A percentile compares a stretch with the other conserved stretches of the same genome.
phyloP scores from a whole-genome alignment of 2,797 vertebrate genomes.

The Schizothorax lantsangensis region DNA sequence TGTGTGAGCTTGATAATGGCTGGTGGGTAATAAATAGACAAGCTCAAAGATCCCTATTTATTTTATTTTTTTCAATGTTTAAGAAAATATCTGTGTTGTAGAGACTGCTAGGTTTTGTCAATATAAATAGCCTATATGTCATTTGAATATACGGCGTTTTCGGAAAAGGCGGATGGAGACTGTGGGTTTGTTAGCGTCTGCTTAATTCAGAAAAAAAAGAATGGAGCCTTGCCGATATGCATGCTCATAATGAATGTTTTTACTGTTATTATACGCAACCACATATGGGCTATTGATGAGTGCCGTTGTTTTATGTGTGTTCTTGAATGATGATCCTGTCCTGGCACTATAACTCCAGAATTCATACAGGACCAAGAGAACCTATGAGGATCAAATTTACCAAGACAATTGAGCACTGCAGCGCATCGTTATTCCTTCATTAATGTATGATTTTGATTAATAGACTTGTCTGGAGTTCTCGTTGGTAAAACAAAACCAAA shows the following conservation, averaged over 20 bases:
- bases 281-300: conserved; percentile 10
- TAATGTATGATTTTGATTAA: conserved; percentile 10
- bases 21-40: neutral
- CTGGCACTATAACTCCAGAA: conserved; percentile 13
- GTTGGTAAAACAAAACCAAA: conserved; percentile 14
- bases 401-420: neutral
- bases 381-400: neutral
- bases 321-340: neutral
- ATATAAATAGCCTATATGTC: neutral
- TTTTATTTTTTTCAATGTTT: neutral
- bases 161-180: neutral
- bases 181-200: neutral
- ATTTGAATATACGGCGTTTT: neutral
- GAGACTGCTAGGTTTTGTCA: neutral
- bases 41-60: neutral
- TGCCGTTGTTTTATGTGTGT: conserved; percentile 3
- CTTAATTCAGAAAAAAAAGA: neutral
- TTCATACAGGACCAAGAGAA: neutral
- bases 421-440: conserved; percentile 10
- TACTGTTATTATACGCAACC: neutral
- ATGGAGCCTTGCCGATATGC: neutral
- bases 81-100: neutral
- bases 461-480: neutral
- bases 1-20: neutral
- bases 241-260: too few relatives aligned